Conservation (phyloP, 2,113 vertebrate genomes). For the Willisornis vidua region DNA sequence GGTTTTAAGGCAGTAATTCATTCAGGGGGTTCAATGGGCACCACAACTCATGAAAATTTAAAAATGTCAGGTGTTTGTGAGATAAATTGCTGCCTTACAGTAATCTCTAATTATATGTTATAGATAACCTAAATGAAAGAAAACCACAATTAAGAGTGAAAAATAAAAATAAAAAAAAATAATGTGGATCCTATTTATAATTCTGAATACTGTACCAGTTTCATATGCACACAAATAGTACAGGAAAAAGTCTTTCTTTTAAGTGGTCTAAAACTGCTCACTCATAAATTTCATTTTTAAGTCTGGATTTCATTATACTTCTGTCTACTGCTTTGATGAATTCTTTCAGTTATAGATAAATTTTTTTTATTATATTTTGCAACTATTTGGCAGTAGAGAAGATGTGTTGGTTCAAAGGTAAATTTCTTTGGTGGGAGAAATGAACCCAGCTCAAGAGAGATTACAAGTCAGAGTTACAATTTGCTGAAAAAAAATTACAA, state of each 20-base stretch:
- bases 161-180: neutral
- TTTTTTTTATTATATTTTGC: neutral
- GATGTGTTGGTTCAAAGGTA: too few relatives aligned
- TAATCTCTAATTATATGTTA: conserved; percentile 12
- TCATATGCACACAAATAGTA: neutral
- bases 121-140: conserved; percentile 20
- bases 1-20: conserved; percentile 22
- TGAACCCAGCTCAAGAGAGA: too few relatives aligned
- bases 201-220: neutral
- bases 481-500: too few relatives aligned
- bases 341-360: neutral
- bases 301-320: neutral
- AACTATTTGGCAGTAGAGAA: neutral
- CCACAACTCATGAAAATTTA: conserved; percentile 1
- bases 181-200: neutral
- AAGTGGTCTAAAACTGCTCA: neutral
- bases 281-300: neutral
- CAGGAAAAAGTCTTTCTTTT: neutral
- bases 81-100: neutral
- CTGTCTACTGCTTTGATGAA: neutral
- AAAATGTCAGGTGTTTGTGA: conserved; percentile 26
- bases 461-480: too few relatives aligned
- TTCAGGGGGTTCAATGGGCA: neutral
- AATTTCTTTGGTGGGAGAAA: too few relatives aligned
- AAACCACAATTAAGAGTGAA: neutral